Base-by-base conservation (phyloP, 1,140 invertebrate genomes). In the Onthophagus taurus region DNA sequence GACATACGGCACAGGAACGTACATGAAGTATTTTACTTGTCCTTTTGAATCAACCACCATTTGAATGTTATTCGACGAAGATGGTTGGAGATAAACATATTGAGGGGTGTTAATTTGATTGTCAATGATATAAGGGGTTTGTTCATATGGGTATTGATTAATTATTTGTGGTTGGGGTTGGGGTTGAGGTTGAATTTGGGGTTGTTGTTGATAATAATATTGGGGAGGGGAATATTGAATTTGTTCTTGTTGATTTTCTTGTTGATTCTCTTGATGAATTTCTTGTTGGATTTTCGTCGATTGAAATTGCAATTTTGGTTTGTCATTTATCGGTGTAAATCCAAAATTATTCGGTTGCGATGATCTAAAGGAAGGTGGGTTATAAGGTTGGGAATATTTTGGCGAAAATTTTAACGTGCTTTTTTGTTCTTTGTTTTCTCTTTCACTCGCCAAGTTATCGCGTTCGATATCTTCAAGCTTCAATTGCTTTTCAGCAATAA, bases 41-140 rank as follows among this genome's bases (percentile, higher is more conserved):
- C 52, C 51, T 50, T 60, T 60, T 26, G 58, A 50, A 43, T 57
- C 56, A 20, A 57, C 46, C 2, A 60, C 50, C 21, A 44, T 50
- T 39, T 60, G 52, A 8, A 60, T 48, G 11, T 49, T 41, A 42
- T 42, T 57, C 36, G 45, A 52, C 3, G 58, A 47, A 7, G 49
- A 34, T 30, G 52, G 58, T 44, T 57, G 56, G 3, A 58, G 31
- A 49, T 57, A 58, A 47, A 56, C 46, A 9, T 55, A 53, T 33
- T 55, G 57, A 1, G 49, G 55, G 11, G 31, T 48, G 19, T 49
- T 52, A 16, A 59, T 26, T n/a, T 31, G 44, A 41, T 59, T 59
- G 24, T 59, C 57, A 21, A 47, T 41, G 14, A 57, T 29, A 21
- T 53, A 57, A 26, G 53, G 54, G 7, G 57, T 26, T 21, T 55